These are phyloP conservation scores for Carcharodon carcharias DNA, from an alignment of 2,797 vertebrate genomes.

Conservation along the genomic window DNA sequence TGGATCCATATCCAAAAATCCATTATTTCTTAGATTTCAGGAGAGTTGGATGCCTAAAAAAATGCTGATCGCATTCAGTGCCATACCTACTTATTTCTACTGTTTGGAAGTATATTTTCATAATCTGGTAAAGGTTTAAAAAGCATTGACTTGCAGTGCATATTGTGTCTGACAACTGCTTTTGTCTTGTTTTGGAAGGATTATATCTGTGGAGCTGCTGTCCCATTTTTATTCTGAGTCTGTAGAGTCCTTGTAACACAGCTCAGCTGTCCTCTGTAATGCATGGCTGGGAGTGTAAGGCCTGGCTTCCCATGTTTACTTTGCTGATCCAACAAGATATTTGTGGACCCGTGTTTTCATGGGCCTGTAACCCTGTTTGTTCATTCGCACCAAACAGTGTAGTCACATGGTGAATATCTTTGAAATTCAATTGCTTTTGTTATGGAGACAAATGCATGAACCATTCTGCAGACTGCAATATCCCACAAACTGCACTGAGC, in stretches of 20 bases:
- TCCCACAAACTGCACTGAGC: background rate
- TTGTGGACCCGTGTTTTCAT: background rate
- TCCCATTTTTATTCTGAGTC: background rate
- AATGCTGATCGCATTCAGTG: background rate
- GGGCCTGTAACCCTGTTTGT: background rate
- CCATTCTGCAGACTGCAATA: background rate
- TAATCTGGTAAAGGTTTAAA: background rate
- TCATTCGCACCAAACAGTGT: background rate
- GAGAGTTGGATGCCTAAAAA: background rate
- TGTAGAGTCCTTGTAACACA: background rate
- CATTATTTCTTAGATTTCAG: background rate
- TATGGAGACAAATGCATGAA: background rate
- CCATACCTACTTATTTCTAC: background rate
- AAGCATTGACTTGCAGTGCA: background rate
- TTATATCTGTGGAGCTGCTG: background rate
- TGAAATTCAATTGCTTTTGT: background rate
- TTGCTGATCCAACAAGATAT: background rate
- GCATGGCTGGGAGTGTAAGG: background rate
- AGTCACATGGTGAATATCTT: background rate
- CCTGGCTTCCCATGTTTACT: background rate
- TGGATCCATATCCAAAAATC: background rate
- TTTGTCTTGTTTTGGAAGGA: background rate
- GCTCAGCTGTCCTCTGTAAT: background rate
- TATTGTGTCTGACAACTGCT: background rate
- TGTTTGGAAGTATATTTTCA: background rate